Conservation (phyloP, 2,888 invertebrate genomes). For the Oligia fasciuncula region DNA sequence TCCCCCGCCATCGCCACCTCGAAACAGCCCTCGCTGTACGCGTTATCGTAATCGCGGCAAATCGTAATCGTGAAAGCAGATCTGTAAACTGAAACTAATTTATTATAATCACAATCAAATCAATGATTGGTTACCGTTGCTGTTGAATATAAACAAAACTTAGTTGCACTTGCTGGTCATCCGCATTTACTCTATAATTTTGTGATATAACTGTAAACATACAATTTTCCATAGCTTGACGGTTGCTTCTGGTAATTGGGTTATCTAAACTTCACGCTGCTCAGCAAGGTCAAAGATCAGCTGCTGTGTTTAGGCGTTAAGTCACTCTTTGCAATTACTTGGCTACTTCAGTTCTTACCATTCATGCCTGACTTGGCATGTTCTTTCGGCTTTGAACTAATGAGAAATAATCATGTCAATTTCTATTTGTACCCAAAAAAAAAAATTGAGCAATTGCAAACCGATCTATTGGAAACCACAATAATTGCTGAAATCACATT, state of each 20-base stretch:
- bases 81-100: not conserved
- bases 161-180: constrained; percentile 5
- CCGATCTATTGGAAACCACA: constrained; percentile 27
- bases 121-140: not conserved
- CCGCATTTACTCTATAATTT: not conserved
- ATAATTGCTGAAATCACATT: constrained; percentile 45
- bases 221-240: not conserved
- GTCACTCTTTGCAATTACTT: too few relatives aligned
- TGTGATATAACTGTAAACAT: constrained; percentile 14
- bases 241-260: not conserved
- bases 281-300: constrained; percentile 6
- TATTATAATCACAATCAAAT: not conserved
- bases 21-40: too few relatives aligned
- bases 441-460: not conserved
- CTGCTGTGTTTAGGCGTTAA: too few relatives aligned
- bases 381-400: not conserved
- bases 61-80: constrained; percentile 15
- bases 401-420: not conserved
- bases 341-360: too few relatives aligned
- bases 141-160: not conserved
- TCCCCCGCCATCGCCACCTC: too few relatives aligned
- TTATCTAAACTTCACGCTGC: constrained; percentile 7
- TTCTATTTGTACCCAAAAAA: constrained; percentile 12
- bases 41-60: not conserved
- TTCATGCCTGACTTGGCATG: not conserved